A percentile compares a stretch with the other conserved stretches of the same genome.
phyloP scores from a whole-genome alignment of 2,888 invertebrate species.

The Euproctis similis region DNA sequence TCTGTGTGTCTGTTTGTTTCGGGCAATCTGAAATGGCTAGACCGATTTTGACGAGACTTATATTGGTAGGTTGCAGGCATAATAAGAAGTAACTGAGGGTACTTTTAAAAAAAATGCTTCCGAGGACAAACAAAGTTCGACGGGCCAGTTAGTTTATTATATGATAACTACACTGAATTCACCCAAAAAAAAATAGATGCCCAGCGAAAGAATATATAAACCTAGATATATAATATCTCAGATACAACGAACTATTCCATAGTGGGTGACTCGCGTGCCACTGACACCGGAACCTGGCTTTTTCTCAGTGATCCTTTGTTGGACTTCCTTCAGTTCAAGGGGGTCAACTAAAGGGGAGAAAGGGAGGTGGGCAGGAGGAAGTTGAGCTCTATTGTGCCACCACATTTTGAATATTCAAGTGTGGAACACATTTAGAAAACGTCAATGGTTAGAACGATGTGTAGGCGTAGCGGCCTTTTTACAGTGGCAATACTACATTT shows the following conservation, averaged over 20 bases:
- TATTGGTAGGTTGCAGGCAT: no score
- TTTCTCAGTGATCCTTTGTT: constrained; percentile 57
- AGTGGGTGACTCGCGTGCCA: constrained; percentile 39
- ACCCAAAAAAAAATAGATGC: no score
- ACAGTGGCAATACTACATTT: no score
- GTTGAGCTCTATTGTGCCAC: constrained; percentile 42
- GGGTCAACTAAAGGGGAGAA: constrained; percentile 25
- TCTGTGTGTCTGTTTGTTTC: no score
- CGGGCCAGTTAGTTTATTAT: no score
- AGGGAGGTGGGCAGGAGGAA: constrained; percentile 9
- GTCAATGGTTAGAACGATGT: constrained; percentile 29
- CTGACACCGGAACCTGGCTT: constrained; percentile 64
- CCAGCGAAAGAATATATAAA: constrained; percentile 19
- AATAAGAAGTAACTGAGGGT: no score
- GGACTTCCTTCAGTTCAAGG: constrained; percentile 48
- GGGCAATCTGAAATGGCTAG: no score
- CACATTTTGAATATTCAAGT: constrained; percentile 67
- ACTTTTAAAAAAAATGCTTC: no score
- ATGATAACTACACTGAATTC: no score
- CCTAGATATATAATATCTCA: constrained; percentile 21
- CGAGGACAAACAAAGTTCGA: no score
- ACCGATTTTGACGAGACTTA: no score
- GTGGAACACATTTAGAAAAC: constrained; percentile 46
- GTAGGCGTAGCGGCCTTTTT: no score
- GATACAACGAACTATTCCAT: constrained; percentile 26